A percentile compares a stretch with the other conserved stretches of the same genome.
Conservation (phyloP, 2,797 vertebrate species). For the Microchirus variegatus region DNA sequence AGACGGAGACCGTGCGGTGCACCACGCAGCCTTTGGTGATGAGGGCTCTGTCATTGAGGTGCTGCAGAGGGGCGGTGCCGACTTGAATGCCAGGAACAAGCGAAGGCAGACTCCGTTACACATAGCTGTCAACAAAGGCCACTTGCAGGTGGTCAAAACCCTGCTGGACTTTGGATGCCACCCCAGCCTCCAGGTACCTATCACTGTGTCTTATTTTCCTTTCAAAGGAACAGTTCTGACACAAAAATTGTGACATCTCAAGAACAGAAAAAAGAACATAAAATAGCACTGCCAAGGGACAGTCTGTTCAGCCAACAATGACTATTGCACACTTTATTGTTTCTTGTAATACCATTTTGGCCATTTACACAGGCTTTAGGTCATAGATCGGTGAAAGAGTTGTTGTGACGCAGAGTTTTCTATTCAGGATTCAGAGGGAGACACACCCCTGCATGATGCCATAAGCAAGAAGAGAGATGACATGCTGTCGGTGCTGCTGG, state of each 20-base stretch:
- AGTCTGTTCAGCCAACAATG: not conserved
- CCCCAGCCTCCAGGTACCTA: conserved; percentile 95
- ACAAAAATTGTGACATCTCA: not conserved
- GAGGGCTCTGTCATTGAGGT: conserved; percentile 99
- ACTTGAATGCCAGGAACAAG: conserved; percentile 97
- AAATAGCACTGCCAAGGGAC: not conserved
- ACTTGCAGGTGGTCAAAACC: conserved; percentile 98
- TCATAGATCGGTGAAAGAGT: conserved; percentile 1
- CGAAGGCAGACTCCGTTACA: conserved; percentile 96
- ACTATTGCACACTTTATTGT: not conserved
- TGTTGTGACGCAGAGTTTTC: conserved; percentile 34
- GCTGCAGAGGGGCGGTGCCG: conserved; percentile 94
- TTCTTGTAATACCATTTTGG: not conserved
- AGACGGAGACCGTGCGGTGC: conserved; percentile 96
- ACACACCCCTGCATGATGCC: conserved; percentile 98
- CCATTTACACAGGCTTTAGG: not conserved
- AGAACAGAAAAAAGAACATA: not conserved
- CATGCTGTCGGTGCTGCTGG: conserved; percentile 95
- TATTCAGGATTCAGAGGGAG: conserved; percentile 96
- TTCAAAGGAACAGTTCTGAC: conserved; percentile 8
- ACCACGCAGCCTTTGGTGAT: conserved; percentile 96
- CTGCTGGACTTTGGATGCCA: conserved; percentile 97
- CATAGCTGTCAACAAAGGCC: conserved; percentile 98
- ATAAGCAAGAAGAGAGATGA: conserved; percentile 99
- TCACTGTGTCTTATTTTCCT: conserved; percentile 8